Conservation (phyloP, 2,797 vertebrate species). For the Leptodactylus fallax region DNA sequence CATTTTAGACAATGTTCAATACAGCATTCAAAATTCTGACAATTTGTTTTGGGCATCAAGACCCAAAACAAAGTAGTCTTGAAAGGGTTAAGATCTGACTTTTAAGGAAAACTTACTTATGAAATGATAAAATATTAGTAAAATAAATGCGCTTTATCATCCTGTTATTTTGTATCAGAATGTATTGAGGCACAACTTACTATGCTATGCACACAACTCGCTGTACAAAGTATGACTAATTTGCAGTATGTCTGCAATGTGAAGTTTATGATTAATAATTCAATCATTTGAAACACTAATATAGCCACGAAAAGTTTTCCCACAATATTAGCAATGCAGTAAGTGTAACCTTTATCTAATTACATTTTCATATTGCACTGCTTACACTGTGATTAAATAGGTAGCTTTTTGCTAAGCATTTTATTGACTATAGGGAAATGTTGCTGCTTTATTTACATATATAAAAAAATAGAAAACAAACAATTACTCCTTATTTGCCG, state of each 20-base stretch:
- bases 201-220: constrained; percentile 47
- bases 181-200: constrained; percentile 33
- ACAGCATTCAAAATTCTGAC: not conserved
- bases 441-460: constrained; percentile 44
- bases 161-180: constrained; percentile 35
- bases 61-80: not conserved
- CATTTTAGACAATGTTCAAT: not conserved
- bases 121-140: not conserved
- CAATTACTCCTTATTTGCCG: constrained; percentile 41
- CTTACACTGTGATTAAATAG: constrained; percentile 55
- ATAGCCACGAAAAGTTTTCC: constrained; percentile 51
- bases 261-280: constrained; percentile 60
- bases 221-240: constrained; percentile 61
- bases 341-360: constrained; percentile 61
- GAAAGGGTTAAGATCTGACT: not conserved
- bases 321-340: constrained; percentile 53
- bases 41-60: not conserved
- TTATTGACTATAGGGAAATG: constrained; percentile 45
- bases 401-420: constrained; percentile 37
- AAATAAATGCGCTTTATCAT: constrained; percentile 37
- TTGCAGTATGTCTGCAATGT: constrained; percentile 53
- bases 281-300: constrained; percentile 60
- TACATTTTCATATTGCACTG: constrained; percentile 59
- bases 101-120: not conserved
- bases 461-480: constrained; percentile 19